Base-by-base conservation (phyloP, 2,113 vertebrate species). In the Morone saxatilis region DNA sequence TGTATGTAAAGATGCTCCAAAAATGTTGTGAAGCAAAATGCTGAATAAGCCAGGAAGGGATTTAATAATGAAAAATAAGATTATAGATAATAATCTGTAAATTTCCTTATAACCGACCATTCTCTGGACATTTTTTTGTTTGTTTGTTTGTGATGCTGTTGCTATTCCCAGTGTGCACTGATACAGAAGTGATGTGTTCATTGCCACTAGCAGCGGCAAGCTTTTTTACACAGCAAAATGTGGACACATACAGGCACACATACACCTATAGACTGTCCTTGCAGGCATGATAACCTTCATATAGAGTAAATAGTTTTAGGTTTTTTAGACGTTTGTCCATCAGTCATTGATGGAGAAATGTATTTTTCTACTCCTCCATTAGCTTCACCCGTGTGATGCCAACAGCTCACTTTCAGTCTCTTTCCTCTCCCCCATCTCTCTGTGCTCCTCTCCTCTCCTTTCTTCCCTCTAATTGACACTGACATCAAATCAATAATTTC, bases 401-500 rank as follows among this genome's bases (percentile, higher is more conserved):
- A 84, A 47, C 22, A 6, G 43, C 68, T 81, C 43, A 61, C 78
- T 82, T 81, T 80, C 12, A 41, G 19, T 19, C 69, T 38, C 40
- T 71, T 67, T 31, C 31, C 51, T 61, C 36, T 71, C 20, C 65
- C 54, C 71, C 19, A 36, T 66, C 40, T 71, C 76, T 75, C 66
- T 83, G 62, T 50, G 12, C 62, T 69, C 76, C 57, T 22, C 71
- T 65, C 45, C 71, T 86, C 47, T 86, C 62, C 78, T 51, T 83
- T 78, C 22, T 19, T 56, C 40, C 22, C 68, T 85, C 81, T 95
- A 94, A 94, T 91, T 88, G 81, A 79, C 22, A 72, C 75, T 90
- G 94, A 94, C 94, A 94, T 86, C 59, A 90, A 94, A 95, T 95
- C 93, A 90, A 94, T 95, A 86, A 68, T 86, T 94, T 91, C 81